Percentiles rank a stretch among this genome's conserved stretches.
phyloP scores from a whole-genome alignment of 2,888 invertebrate genomes.

The Steromphala cineraria region DNA sequence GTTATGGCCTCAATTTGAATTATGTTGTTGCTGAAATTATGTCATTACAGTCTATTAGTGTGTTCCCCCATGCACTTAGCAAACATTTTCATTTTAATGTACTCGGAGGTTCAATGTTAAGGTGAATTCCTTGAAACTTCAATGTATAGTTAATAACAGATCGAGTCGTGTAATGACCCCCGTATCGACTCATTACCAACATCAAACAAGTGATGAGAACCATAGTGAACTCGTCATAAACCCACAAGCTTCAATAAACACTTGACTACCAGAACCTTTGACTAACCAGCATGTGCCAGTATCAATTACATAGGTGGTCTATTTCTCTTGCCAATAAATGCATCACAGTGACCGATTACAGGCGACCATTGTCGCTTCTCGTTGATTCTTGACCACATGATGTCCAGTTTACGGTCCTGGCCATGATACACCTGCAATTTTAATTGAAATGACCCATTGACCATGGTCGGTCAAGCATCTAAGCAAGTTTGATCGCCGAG shows the following conservation, averaged over 20 bases:
- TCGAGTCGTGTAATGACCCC: neutral
- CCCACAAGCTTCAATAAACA: neutral
- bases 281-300: neutral
- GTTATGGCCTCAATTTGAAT: too few species aligned
- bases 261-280: neutral
- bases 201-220: neutral
- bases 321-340: neutral
- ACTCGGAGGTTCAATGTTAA: too few species aligned
- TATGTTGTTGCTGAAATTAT: too few species aligned
- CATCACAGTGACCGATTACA: neutral
- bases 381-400: slow-evolving; percentile 6
- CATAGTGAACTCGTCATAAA: neutral
- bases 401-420: slow-evolving; percentile 2
- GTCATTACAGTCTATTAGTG: too few species aligned
- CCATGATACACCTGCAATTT: neutral
- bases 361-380: neutral
- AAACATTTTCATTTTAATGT: too few species aligned
- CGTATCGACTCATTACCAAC: neutral
- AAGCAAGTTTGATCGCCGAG: neutral
- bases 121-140: too few species aligned
- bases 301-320: slow-evolving; percentile 8
- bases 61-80: too few species aligned
- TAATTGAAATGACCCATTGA: neutral
- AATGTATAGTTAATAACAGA: too few species aligned
- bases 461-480: neutral